phyloP scores from a whole-genome alignment of 2,797 vertebrate genomes.

The Smutsia temminckii region DNA sequence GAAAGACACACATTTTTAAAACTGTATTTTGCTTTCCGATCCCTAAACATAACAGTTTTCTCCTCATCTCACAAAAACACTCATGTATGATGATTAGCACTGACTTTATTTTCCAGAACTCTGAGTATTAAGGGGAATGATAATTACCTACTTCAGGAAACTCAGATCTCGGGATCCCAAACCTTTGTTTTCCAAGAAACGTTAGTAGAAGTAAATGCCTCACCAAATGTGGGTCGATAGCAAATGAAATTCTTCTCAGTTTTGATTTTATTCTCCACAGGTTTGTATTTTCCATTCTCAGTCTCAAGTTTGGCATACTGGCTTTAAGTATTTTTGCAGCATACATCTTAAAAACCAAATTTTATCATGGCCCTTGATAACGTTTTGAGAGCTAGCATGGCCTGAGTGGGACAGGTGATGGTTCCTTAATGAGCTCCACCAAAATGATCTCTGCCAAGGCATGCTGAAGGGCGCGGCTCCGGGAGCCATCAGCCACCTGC shows the following conservation, averaged over 20 bases:
- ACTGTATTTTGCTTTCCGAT: not conserved
- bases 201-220: not conserved
- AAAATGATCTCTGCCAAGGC: not conserved
- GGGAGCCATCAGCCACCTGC: not conserved
- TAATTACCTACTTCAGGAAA: not conserved
- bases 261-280: not conserved
- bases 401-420: not conserved
- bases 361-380: not conserved
- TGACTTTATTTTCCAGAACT: not conserved
- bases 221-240: accelerated
- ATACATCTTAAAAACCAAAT: not conserved
- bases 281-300: not conserved
- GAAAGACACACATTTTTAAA: not conserved
- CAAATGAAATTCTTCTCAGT: not conserved
- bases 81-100: not conserved
- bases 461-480: not conserved
- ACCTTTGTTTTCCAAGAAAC: not conserved
- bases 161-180: not conserved
- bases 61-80: not conserved
- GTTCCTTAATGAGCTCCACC: not conserved
- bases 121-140: not conserved
- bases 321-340: not conserved
- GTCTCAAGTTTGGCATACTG: not conserved
- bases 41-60: not conserved
- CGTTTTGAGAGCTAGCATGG: not conserved